Evolutionary conservation across 2,888 invertebrate species (phyloP), one percentile per base, ranked within the genome.

Genomic region (Xiphydria camelus): DNA sequence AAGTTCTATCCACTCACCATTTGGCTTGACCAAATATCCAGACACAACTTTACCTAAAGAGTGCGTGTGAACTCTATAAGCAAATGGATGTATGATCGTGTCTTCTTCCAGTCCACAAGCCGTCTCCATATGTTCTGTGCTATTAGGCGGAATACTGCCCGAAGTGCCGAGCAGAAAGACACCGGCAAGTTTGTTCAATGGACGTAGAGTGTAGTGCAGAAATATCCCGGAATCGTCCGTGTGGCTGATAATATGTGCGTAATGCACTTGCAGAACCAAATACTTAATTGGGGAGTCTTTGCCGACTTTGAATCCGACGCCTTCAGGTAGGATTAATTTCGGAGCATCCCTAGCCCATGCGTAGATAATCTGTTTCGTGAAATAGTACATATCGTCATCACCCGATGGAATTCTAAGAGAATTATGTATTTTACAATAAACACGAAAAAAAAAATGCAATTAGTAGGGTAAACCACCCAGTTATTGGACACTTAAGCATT

Each of bases 331-430:
- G 32, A 82, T 77, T 3, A 96, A 78, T 41, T 83, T 83, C 0
- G 93, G 93, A 0, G 96, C 95, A 71, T 95, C 92, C 57, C 90
- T 81, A 2, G 94, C 96, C 95, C 95, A 97, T 0, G 95, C 95
- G 74, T 95, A 96, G 6, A 96, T 82, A 40, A 95, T 88, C 88
- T 92, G 75, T n/a, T n/a, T n/a, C n/a, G n/a, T n/a, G n/a, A 17
- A 70, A 66, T 45, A 36, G 26, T n/a, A n/a, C n/a, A n/a, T n/a
- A n/a, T n/a, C n/a, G n/a, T n/a, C n/a, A n/a, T n/a, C n/a, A n/a
- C n/a, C n/a, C n/a, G n/a, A n/a, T n/a, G n/a, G n/a, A n/a, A n/a
- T n/a, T n/a, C n/a, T n/a, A n/a, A n/a, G n/a, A n/a, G n/a, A n/a
- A n/a, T n/a, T n/a, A n/a, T n/a, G n/a, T n/a, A n/a, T n/a, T n/a